Percentiles rank a stretch among this genome's conserved stretches.
Conservation (phyloP, 2,797 vertebrate species). For the Pteronotus mesoamericanus region DNA sequence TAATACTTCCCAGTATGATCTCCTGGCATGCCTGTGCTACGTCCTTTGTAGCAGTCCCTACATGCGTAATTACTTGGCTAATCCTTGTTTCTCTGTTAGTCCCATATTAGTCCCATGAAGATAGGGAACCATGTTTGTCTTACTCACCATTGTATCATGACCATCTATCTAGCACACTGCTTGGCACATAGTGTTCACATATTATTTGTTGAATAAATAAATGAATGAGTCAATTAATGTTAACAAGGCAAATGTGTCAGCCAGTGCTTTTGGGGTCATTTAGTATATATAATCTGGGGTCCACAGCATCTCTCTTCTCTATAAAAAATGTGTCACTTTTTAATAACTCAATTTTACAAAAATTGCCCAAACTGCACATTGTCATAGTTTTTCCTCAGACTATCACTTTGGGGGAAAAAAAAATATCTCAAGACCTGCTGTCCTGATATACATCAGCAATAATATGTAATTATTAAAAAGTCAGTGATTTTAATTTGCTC, state of each 20-base stretch:
- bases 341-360: not conserved
- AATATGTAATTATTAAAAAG: slow-evolving; percentile 30
- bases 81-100: not conserved
- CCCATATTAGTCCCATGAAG: not conserved
- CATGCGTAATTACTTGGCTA: not conserved
- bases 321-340: not conserved
- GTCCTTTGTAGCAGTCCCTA: not conserved
- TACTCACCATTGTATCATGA: not conserved
- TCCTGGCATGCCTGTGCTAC: not conserved
- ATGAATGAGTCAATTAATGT: not conserved
- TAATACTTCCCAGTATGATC: not conserved
- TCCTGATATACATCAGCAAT: slow-evolving; percentile 6
- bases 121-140: not conserved
- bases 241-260: not conserved
- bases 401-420: not conserved
- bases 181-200: not conserved
- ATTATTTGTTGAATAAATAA: not conserved
- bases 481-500: slow-evolving; percentile 13
- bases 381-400: not conserved
- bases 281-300: not conserved
- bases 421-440: not conserved
- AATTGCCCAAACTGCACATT: not conserved
- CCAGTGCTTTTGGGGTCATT: not conserved
- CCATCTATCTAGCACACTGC: not conserved
- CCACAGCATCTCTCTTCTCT: not conserved